Conservation (phyloP, 2,888 invertebrate species). For the Acrocyrtus sp. region DNA sequence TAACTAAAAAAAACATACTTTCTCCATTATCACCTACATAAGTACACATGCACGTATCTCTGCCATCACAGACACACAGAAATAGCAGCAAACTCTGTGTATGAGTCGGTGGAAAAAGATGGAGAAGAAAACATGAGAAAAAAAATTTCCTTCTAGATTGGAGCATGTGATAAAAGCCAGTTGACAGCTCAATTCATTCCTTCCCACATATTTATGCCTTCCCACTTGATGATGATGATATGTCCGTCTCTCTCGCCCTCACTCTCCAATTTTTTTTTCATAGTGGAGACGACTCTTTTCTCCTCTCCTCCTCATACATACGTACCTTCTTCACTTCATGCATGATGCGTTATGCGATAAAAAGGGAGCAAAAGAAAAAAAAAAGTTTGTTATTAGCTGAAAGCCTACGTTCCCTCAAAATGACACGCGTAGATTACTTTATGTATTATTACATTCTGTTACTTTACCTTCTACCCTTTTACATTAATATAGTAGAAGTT, state of each 20-base stretch:
- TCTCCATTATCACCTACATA: slow-evolving; percentile 43
- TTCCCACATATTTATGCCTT: slow-evolving; percentile 29
- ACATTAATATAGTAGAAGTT: too few species aligned
- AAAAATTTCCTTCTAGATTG: slow-evolving; percentile 26
- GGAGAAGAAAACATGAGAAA: slow-evolving; percentile 23
- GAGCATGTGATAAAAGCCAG: slow-evolving; percentile 29
- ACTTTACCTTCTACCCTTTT: too few species aligned
- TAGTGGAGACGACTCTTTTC: too few species aligned
- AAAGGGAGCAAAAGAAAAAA: neutral
- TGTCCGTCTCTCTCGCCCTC: neutral
- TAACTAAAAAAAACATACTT: slow-evolving; percentile 38
- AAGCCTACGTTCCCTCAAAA: neutral
- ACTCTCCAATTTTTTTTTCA: too few species aligned
- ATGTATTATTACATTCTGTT: too few species aligned
- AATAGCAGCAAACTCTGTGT: neutral
- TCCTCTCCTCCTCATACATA: too few species aligned
- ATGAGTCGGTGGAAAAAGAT: neutral
- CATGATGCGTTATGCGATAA: too few species aligned
- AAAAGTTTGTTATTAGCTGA: neutral
- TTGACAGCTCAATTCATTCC: slow-evolving; percentile 44
- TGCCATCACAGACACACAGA: neutral
- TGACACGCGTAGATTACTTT: slow-evolving; percentile 11
- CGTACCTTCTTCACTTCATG: too few species aligned
- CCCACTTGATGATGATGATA: too few species aligned
- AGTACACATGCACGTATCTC: too few species aligned